These are phyloP conservation scores for Dunckerocampus dactyliophorus DNA, from an alignment of 2,113 vertebrate species.

Conservation along the genomic window DNA sequence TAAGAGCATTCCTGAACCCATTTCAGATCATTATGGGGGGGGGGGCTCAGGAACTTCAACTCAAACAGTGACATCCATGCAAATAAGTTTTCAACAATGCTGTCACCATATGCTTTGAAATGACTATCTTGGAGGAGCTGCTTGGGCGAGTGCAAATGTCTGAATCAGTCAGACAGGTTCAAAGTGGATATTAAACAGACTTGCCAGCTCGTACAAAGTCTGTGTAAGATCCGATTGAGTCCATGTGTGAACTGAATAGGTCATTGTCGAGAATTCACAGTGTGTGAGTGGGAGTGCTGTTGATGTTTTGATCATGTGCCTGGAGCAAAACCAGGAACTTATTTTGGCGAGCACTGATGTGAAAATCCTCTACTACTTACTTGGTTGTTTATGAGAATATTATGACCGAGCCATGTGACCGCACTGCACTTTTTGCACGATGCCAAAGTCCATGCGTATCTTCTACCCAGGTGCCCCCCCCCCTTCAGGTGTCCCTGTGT, in stretches of 20 bases:
- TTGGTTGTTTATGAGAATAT: conserved; percentile 3
- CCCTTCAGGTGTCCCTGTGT: no score
- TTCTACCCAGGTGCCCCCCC: no score
- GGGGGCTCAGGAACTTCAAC: no score
- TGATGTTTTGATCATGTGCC: conserved; percentile 9
- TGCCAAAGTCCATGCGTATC: no score
- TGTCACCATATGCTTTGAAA: background rate
- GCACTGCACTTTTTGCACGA: background rate
- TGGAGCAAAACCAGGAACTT: conserved; percentile 5
- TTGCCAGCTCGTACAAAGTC: conserved; percentile 9
- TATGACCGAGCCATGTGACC: background rate
- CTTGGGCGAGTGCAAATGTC: background rate
- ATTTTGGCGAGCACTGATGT: background rate
- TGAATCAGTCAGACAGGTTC: conserved; percentile 3
- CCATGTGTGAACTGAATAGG: conserved; percentile 13
- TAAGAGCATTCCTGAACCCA: no score
- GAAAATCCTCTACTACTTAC: background rate
- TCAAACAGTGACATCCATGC: no score
- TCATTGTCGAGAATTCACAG: conserved; percentile 7
- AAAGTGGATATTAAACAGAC: conserved; percentile 3
- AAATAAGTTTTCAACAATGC: background rate
- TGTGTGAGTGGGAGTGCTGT: background rate
- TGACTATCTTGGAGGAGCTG: background rate
- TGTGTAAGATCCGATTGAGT: conserved; percentile 12
- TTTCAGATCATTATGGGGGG: no score